Evolutionary conservation across 2,888 invertebrate species (phyloP), one percentile per base, ranked within the genome.

Genomic region (Neoaliturus tenellus): DNA sequence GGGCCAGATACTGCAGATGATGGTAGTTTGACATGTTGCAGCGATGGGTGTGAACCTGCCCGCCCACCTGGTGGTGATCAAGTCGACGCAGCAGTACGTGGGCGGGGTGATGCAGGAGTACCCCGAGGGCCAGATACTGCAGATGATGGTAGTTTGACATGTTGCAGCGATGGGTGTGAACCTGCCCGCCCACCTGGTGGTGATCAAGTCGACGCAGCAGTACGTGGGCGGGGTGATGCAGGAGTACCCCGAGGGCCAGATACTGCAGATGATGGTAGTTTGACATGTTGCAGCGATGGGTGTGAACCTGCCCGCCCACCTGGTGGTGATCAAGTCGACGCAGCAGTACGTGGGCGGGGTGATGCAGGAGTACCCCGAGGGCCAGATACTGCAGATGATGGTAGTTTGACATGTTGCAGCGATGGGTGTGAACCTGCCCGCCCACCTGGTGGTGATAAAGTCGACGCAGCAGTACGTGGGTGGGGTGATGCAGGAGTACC

Each of bases 181-280:
- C 10, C 4, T 4, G 35, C 4, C 4, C 10, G 96, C 96, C 1
- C 96, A 96, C 91, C 91, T 97, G 67, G 96, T 97, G 4, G 93
- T 97, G 25, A 92, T 97, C 51, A 96, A 96, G 90, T 95, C 95
- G 31, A 97, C 97, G 0, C 93, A 94, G 88, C 94, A 94, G 86
- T 96, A 95, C 89, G 92, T 92, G 28, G 93, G 92, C 84, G 94
- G 10, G 33, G 90, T 91, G 89, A 90, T 91, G 87, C 89, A 93
- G 90, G 95, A 96, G 88, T 96, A 96, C 90, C 92, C 94, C 20
- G 94, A 95, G 87, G 94, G 94, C 84, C 94, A 94, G 83, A 91
- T 96, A 2, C 91, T 95, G 35, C 97, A 97, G 91, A 97, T 97
- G 97, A 95, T 96, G 83, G 96, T 94, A 96, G 91, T 96, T 93